Percentiles rank a stretch among this genome's conserved stretches.
Conservation (phyloP, 2,888 invertebrate genomes). For the Euproctis similis region DNA sequence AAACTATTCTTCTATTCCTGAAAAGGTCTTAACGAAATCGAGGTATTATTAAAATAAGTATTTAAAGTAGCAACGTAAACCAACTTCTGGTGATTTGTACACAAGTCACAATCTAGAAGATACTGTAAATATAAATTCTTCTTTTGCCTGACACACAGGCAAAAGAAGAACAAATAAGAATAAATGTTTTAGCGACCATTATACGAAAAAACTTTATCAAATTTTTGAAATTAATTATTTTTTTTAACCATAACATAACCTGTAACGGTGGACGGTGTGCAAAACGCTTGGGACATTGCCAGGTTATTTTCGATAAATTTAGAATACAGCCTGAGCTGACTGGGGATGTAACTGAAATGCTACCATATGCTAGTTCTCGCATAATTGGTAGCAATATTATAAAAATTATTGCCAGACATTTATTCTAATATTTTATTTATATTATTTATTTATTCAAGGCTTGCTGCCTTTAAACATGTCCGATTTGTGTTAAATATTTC, state of each 20-base stretch:
- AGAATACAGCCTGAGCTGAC: background rate
- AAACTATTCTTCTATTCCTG: no score
- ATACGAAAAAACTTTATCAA: slow-evolving; percentile 1
- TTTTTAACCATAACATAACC: background rate
- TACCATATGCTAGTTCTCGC: background rate
- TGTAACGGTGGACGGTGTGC: background rate
- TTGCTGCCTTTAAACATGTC: no score
- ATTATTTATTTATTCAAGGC: no score
- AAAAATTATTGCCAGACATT: background rate
- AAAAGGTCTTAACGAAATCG: no score
- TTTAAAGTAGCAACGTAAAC: no score
- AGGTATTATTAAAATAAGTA: no score
- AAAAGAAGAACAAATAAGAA: background rate
- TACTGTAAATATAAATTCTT: background rate
- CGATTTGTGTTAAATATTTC: no score
- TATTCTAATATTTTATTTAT: no score
- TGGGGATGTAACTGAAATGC: background rate
- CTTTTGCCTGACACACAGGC: background rate
- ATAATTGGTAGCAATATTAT: background rate
- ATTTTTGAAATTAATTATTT: slow-evolving; percentile 2
- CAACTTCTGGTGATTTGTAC: background rate
- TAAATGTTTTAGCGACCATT: background rate
- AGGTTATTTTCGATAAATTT: background rate
- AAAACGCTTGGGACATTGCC: background rate
- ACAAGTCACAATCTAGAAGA: background rate